Evolutionary conservation across 2,113 vertebrate species (phyloP), one percentile per base, ranked within the genome.

Genomic region (Lepidothrix coronata): DNA sequence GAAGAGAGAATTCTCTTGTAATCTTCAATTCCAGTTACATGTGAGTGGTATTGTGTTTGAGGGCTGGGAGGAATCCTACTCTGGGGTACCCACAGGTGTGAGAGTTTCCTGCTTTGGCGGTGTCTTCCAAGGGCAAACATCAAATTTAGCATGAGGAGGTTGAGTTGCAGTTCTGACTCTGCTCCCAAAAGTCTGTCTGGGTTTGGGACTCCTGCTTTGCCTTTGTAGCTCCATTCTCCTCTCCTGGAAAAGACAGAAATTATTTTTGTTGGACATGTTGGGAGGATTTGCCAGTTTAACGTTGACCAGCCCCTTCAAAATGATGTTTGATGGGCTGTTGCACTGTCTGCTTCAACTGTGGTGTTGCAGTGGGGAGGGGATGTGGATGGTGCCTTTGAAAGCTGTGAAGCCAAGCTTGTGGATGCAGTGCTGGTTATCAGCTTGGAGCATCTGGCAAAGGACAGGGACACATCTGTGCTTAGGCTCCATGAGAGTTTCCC

Each of bases 61-160:
- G 37, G 35, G 68, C 51, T 83, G 17, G 43, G 23, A 75, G 52
- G 24, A 68, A 55, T 31, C 33, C 16, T 55, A 0, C 70, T 52
- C 11, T 2, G 4, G 18, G 27, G 21, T 71, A 15, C 46, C 23
- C 21, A 8, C 0, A 22, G 24, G 14, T 20, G 20, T 39, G 39
- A 2, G 25, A 63, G 9, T 51, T 73, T 72, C 46, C 30, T 35
- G 33, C 27, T 43, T 48, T 49, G 27, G 12, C 46, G 35, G 41
- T 57, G 28, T 37, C 49, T 85, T 82, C 41, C 43, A 54, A 65
- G 62, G 23, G 25, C 39, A 75, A 33, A 66, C 46, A 78, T 74
- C 48, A 48, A 41, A 41, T 31, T 55, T 25, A 33, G 48, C 6
- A 4, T 62, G 70, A 57, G 51, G 48, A 83, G 10, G 8, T 5